Conservation (phyloP, 1,140 invertebrate genomes). For the Psilanteris sp. region DNA sequence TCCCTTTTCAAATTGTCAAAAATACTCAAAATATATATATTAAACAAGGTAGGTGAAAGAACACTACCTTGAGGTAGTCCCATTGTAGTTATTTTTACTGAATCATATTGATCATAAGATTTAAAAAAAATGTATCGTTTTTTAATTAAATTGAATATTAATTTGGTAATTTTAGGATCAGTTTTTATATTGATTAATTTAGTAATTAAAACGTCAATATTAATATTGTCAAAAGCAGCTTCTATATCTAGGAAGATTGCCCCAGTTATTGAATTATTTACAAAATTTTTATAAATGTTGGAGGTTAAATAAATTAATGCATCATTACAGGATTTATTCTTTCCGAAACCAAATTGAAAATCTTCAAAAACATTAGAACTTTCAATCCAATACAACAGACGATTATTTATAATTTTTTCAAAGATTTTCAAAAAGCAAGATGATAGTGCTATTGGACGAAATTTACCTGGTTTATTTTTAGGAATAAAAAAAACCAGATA, state of each 20-base stretch:
- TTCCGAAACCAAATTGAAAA: conserved; percentile 8
- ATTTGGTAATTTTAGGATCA: neutral
- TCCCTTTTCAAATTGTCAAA: neutral
- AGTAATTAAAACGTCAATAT: neutral
- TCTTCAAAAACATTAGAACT: neutral
- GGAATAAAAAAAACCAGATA: neutral
- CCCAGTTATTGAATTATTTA: neutral
- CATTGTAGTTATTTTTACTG: neutral
- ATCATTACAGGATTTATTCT: neutral
- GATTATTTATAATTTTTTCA: conserved; percentile 1
- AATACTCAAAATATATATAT: conserved; percentile 1
- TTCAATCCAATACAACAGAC: neutral
- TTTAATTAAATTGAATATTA: neutral
- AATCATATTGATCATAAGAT: neutral
- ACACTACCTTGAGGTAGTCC: conserved; percentile 4
- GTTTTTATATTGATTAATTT: neutral
- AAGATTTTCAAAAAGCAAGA: conserved; percentile 1
- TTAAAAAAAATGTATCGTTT: neutral
- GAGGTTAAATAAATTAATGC: neutral
- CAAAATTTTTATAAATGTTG: neutral
- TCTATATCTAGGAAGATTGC: conserved; percentile 13
- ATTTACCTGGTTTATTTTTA: neutral
- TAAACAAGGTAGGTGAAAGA: conserved; percentile 13
- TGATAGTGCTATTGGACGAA: neutral
- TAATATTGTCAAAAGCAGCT: neutral